Conservation (phyloP, 2,888 invertebrate genomes). For the Abrostola triplasia region DNA sequence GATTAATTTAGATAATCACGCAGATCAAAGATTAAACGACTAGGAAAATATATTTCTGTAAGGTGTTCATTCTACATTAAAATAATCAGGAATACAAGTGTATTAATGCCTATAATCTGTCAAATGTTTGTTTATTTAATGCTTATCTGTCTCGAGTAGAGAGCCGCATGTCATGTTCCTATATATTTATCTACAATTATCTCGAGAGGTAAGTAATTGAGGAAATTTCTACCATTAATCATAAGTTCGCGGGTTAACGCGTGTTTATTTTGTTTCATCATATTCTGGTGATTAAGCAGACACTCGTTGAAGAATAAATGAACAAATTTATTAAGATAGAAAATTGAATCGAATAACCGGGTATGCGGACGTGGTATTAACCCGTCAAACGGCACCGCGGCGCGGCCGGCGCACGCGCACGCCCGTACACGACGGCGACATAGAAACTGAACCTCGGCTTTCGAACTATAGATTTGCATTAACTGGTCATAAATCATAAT, state of each 20-base stretch:
- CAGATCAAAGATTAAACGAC: slow-evolving; percentile 41
- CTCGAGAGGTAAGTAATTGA: slow-evolving; percentile 36
- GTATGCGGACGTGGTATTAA: slow-evolving; percentile 63
- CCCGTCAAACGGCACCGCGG: slow-evolving; percentile 60
- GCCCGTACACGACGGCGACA: slow-evolving; percentile 52
- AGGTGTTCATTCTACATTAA: slow-evolving; percentile 12
- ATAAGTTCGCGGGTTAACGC: slow-evolving; percentile 22
- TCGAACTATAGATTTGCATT: slow-evolving; percentile 80
- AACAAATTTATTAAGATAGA: slow-evolving; percentile 64
- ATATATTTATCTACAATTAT: slow-evolving; percentile 46
- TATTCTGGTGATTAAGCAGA: slow-evolving; percentile 31
- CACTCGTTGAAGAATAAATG: slow-evolving; percentile 58
- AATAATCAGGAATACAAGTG: slow-evolving; percentile 9
- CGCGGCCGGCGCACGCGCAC: slow-evolving; percentile 49
- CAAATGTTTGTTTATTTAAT: slow-evolving; percentile 40
- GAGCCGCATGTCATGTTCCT: slow-evolving; percentile 30
- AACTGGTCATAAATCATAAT: slow-evolving; percentile 82
- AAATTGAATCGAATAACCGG: slow-evolving; percentile 75
- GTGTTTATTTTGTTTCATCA: slow-evolving; percentile 25
- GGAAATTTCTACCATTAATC: slow-evolving; percentile 41
- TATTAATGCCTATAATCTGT: slow-evolving; percentile 34
- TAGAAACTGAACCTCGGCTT: slow-evolving; percentile 66
- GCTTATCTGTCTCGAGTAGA: slow-evolving; percentile 34
- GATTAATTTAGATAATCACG: slow-evolving; percentile 41
- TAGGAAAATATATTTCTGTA: slow-evolving; percentile 14